A percentile compares a stretch with the other conserved stretches of the same genome.
phyloP scores from a whole-genome alignment of 1,140 invertebrate genomes.

The Apis dorsata region DNA sequence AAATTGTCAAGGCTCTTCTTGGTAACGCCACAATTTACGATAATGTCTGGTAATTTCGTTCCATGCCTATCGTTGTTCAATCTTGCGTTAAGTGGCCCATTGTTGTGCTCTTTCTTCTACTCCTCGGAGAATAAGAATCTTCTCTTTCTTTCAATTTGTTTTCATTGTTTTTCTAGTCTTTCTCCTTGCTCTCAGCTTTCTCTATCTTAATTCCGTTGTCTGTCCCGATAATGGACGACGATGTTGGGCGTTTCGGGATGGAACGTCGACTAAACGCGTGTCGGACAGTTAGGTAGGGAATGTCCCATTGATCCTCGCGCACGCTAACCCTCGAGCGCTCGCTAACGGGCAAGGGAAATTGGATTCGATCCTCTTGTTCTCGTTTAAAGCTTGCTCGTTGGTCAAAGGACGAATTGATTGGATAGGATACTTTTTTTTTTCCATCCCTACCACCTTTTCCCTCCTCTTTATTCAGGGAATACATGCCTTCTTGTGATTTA shows the following conservation, averaged over 20 bases:
- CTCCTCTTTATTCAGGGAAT: background rate
- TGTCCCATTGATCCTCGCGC: conserved; percentile 28
- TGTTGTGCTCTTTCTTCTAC: too few relatives aligned
- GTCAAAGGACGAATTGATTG: background rate
- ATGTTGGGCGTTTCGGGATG: background rate
- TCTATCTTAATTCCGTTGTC: background rate
- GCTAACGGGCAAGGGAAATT: conserved; percentile 59
- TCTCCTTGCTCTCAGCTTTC: background rate
- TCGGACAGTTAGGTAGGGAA: conserved; percentile 42
- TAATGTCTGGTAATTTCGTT: conserved; percentile 14
- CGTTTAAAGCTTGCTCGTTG: conserved; percentile 20
- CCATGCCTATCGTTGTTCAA: background rate
- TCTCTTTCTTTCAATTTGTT: background rate
- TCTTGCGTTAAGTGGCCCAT: background rate
- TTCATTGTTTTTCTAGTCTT: too few relatives aligned
- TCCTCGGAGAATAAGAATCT: background rate
- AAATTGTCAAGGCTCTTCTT: background rate
- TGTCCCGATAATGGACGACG: background rate
- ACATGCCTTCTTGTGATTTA: background rate
- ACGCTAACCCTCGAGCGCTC: conserved; percentile 46
- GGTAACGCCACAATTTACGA: background rate
- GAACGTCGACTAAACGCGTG: conserved; percentile 29
- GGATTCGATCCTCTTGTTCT: conserved; percentile 53
- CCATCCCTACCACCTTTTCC: background rate
- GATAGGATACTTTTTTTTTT: background rate